These are phyloP conservation scores for Chaenogobius annularis DNA, from an alignment of 2,113 vertebrate genomes.

Conservation along the genomic window DNA sequence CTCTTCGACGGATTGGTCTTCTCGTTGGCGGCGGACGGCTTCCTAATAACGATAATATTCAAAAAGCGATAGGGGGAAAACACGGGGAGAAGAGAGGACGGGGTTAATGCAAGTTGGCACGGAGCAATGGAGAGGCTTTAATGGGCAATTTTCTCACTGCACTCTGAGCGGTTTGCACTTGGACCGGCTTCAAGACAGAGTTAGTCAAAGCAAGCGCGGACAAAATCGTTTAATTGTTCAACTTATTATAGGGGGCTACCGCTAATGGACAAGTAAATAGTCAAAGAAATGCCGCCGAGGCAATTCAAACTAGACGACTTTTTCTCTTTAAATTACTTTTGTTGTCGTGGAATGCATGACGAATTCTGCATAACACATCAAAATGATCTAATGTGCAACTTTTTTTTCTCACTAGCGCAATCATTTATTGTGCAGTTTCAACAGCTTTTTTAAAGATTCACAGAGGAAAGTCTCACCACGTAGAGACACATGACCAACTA, in stretches of 20 bases:
- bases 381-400: not conserved
- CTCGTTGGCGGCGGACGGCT: slow-evolving; percentile 80
- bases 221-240: slow-evolving; percentile 5
- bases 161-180: slow-evolving; percentile 6
- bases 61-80: not conserved
- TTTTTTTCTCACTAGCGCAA: not conserved
- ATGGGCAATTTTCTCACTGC: slow-evolving; percentile 8
- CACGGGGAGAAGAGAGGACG: slow-evolving; percentile 7
- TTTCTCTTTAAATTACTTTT: not conserved
- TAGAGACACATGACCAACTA: slow-evolving; percentile 21
- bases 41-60: slow-evolving; percentile 72
- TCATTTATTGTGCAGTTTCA: not conserved
- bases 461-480: slow-evolving; percentile 7
- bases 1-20: slow-evolving; percentile 96
- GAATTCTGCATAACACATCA: not conserved
- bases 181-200: slow-evolving; percentile 4
- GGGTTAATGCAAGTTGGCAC: slow-evolving; percentile 7
- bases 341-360: not conserved
- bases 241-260: not conserved
- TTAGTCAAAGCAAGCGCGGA: not conserved
- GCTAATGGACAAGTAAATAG: not conserved
- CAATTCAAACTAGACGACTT: not conserved
- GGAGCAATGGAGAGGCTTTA: not conserved
- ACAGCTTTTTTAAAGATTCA: not conserved
- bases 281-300: not conserved